Evolutionary conservation across 2,888 invertebrate genomes (phyloP), one percentile per base, ranked within the genome.

Genomic region (Prostheceraeus crozeri): DNA sequence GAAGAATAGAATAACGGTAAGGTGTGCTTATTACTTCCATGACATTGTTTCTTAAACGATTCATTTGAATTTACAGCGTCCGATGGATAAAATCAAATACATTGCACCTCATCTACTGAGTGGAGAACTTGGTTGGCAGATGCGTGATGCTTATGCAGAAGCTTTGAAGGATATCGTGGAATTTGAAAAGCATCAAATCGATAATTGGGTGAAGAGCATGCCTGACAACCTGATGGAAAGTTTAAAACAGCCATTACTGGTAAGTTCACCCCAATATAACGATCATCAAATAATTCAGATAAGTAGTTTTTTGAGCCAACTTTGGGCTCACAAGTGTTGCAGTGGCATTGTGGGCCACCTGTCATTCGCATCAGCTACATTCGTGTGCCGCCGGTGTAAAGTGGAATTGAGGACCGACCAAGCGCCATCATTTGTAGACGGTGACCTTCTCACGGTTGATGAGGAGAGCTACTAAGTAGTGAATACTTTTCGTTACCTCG

Each of bases 221-320:
- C 68, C 70, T 33, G 65, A 71, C 1, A 72, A 73, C 46, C 63
- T 75, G 19, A 71, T 71, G 3, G 67, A 70, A 45, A 67, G 71
- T 63, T 67, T 75, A 3, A 74, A 74, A 59, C 70, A 73, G 48
- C 71, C 75, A 25, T 64, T 75, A 1, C 62, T 75, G 70, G 73
- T 74, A 64, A 63, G 68, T 63, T n/a, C n/a, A n/a, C n/a, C n/a
- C n/a, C n/a, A n/a, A n/a, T n/a, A n/a, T n/a, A n/a, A n/a, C n/a
- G n/a, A n/a, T n/a, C n/a, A n/a, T n/a, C n/a, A n/a, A n/a, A n/a
- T n/a, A n/a, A n/a, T n/a, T n/a, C n/a, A n/a, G n/a, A n/a, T n/a
- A n/a, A n/a, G n/a, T n/a, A n/a, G n/a, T n/a, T n/a, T n/a, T n/a
- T n/a, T n/a, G n/a, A n/a, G n/a, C n/a, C n/a, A n/a, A n/a, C n/a